Evolutionary conservation across 1,140 invertebrate species (phyloP).

Genomic region (Pogonomyrmex barbatus): DNA sequence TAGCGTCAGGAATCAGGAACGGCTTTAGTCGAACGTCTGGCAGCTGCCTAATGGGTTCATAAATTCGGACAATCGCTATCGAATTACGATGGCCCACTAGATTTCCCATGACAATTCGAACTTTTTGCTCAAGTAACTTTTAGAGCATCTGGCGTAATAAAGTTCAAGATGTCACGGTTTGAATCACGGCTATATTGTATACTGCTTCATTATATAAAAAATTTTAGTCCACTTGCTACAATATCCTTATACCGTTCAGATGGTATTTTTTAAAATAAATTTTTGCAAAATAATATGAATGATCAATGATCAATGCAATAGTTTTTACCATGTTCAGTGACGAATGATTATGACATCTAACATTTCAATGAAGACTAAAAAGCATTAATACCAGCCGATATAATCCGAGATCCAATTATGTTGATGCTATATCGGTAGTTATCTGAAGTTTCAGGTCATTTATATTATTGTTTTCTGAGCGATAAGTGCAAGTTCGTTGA

Average conservation of each 20-base stretch:
- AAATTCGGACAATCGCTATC: conserved; percentile 77
- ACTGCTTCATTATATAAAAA: conserved; percentile 37
- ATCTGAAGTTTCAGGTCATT: conserved; percentile 30
- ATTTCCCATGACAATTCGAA: conserved; percentile 60
- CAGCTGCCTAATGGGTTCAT: conserved; percentile 75
- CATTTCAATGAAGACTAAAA: not conserved
- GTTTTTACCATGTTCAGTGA: not conserved
- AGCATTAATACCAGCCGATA: not conserved
- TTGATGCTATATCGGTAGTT: conserved; percentile 36
- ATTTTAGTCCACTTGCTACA: not conserved
- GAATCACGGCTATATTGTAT: conserved; percentile 15
- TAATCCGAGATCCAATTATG: conserved; percentile 31
- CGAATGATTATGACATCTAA: not conserved
- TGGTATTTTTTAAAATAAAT: not conserved
- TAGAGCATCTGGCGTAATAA: conserved; percentile 54
- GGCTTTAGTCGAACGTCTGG: conserved; percentile 71
- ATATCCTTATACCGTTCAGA: not conserved
- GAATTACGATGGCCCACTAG: conserved; percentile 75
- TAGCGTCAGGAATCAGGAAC: conserved; percentile 72
- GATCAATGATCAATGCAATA: not conserved
- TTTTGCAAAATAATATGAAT: not conserved
- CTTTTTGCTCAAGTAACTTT: conserved; percentile 55
- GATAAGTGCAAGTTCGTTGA: conserved; percentile 58
- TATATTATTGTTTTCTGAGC: conserved; percentile 67
- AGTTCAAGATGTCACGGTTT: conserved; percentile 21